Evolutionary conservation across 1,140 invertebrate species (phyloP), one percentile per base, ranked within the genome.

Genomic region (Musca vetustissima): DNA sequence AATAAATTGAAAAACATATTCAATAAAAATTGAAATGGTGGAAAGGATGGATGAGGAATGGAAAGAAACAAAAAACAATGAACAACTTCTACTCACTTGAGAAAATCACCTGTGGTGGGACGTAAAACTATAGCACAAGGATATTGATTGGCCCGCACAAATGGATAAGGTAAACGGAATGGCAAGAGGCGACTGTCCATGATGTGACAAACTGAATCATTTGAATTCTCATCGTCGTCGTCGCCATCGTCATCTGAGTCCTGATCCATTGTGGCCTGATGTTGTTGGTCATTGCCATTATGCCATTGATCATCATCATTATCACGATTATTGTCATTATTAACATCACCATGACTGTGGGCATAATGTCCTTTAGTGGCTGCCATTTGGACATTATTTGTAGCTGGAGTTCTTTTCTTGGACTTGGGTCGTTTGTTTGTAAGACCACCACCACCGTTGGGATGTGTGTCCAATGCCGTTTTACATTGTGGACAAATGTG

Each of bases 101-200:
- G 83, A 84, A 94, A 94, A 85, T 92, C 90, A 59, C 92, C 92
- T 71, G 86, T 85, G 14, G 92, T 93, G 66, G 92, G 92, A 81
- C 91, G 91, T 73, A 94, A 89, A 14, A 93, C 87, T 72, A 94
- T 87, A 19, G 90, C 86, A 76, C 90, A 90, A 64, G 89, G 88
- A 83, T 89, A 86, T 74, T 91, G 89, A 64, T 86, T 87, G 53
- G 91, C 91, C 80, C 89, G 85, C 47, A 89, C 87, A 83, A 93
- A 92, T 28, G 92, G 92, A 85, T 90, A 92, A 68, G 91, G 91
- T 71, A 93, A 69, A 86, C 90, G 88, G 82, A 93, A 93, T 49
- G 92, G 92, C 71, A 92, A 84, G 15, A 92, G 69, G 24, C 64
- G 64, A 21, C 43, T 61, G 61, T 52, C 13, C 32, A 48, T 47